Base-by-base conservation (phyloP, 2,113 vertebrate genomes). In the Rhinichthys klamathensis region DNA sequence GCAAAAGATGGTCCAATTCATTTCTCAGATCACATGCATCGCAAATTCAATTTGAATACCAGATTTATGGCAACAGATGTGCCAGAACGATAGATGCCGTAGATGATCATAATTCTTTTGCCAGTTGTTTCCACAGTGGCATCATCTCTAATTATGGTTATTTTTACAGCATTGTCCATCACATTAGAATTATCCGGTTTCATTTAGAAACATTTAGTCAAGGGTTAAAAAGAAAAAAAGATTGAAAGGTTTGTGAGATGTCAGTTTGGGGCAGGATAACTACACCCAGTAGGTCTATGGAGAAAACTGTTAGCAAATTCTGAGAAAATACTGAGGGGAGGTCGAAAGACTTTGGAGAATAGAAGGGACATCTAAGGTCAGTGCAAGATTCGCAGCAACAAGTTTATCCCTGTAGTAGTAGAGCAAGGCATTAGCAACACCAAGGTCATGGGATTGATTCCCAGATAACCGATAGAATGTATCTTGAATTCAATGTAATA, bases 61-160 rank as follows among this genome's bases (percentile, higher is more conserved):
- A 81, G 73, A 88, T 88, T 76, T 46, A 80, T 84, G 16, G 58
- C 23, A 86, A 80, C 87, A 86, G 87, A 82, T 88, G 84, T 80
- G 75, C 46, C 23, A 63, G 72, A 46, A 12, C 51, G 30, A 85
- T 80, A 79, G 44, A 83, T 81, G 56, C 46, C 11, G 21, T 23
- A 46, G 25, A 80, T 41, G 58, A 32, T 84, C 78, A n/a, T 86
- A 82, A 60, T 74, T 84, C 61, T 83, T 85, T 84, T 61, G 11
- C 21, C 65, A 67, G 23, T 84, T n/a, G 56, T 82, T 86, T 81
- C 35, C 38, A 69, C 58, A 23, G 70, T 84, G 51, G 46, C 46
- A 23, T 61, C 58, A 12, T 80, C 56, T 51, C 63, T 56, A 79
- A 85, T 83, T 83, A 65, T 69, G 46, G 16, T 63, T 67, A 70